Evolutionary conservation across 2,113 vertebrate genomes (phyloP), one percentile per base, ranked within the genome.

Genomic region (Lepus europaeus): DNA sequence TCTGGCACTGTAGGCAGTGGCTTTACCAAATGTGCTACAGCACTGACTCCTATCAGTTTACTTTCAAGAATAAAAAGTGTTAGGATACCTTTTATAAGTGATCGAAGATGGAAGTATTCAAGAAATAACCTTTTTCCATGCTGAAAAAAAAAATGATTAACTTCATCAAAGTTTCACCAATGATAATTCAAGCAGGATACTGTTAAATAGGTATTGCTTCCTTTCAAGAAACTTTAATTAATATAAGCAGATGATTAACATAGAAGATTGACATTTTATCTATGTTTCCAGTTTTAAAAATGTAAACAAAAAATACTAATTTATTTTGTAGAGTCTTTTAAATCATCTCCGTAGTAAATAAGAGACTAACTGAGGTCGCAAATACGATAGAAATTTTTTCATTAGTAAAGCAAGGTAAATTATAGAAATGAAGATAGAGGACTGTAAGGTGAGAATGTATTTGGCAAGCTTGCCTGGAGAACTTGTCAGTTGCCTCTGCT

Each of bases 221-320:
- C 87, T 89, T 90, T 85, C 12, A 70, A 63, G 45, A 89, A 93
- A 79, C 7, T 95, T 3, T 53, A 66, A 81, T 56, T 82, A 45
- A 25, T 81, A 27, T 45, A 72, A 70, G 31, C 70, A 14, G 45
- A 27, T 70, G 6, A 64, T 76, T 87, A 68, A 6, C 74, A 91
- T 45, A 73, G 20, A 83, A 39, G 9, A 1, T 64, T 89, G 56
- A 63, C 1, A 61, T 61, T 87, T 93, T 45, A 78, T n/a, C 33
- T 90, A 7, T 29, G 27, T 64, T 92, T 73, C 25, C 8, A 45
- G 74, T 92, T 92, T 89, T 85, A 45, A 66, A 93, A 90, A 63
- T 83, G 3, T 76, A 33, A 94, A 80, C n/a, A 72, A 70, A 70
- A 9, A 81, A 29, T 33, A 70, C 25, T 2, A 39, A 2, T 73